Evolutionary conservation across 2,797 vertebrate species (phyloP).

Genomic region (Leptatherina wallacei): DNA sequence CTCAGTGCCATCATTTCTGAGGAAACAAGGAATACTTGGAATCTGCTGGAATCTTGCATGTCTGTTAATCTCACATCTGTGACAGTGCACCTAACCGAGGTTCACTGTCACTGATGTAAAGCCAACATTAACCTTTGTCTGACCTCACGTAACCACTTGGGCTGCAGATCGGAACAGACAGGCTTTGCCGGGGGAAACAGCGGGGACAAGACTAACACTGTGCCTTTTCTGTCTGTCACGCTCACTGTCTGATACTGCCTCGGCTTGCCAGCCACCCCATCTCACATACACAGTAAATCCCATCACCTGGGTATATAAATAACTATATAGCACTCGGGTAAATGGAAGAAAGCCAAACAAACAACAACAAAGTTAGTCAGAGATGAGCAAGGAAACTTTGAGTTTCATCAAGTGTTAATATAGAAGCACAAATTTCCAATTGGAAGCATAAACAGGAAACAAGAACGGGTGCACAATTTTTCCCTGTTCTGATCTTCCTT

Average conservation of each 20-base stretch:
- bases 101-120: constrained; percentile 12
- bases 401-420: neutral
- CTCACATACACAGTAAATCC: constrained; percentile 67
- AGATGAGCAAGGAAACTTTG: constrained; percentile 17
- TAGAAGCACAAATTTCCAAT: neutral
- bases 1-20: constrained; percentile 96
- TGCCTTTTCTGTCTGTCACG: constrained; percentile 15
- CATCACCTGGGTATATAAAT: constrained; percentile 72
- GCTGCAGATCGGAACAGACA: constrained; percentile 38
- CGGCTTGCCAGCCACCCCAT: constrained; percentile 28
- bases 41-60: neutral
- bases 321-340: constrained; percentile 41
- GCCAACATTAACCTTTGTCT: constrained; percentile 19
- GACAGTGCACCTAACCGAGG: neutral
- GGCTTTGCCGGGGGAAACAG: constrained; percentile 42
- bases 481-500: neutral
- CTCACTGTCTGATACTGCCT: constrained; percentile 15
- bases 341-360: constrained; percentile 31
- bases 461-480: neutral
- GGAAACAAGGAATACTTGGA: neutral
- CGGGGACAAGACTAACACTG: constrained; percentile 36
- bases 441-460: neutral
- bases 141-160: constrained; percentile 38
- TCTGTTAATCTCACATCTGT: neutral
- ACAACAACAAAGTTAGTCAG: constrained; percentile 9